Evolutionary conservation across 2,888 invertebrate species (phyloP), one percentile per base, ranked within the genome.

Genomic region (Lasioglossum marginatum): DNA sequence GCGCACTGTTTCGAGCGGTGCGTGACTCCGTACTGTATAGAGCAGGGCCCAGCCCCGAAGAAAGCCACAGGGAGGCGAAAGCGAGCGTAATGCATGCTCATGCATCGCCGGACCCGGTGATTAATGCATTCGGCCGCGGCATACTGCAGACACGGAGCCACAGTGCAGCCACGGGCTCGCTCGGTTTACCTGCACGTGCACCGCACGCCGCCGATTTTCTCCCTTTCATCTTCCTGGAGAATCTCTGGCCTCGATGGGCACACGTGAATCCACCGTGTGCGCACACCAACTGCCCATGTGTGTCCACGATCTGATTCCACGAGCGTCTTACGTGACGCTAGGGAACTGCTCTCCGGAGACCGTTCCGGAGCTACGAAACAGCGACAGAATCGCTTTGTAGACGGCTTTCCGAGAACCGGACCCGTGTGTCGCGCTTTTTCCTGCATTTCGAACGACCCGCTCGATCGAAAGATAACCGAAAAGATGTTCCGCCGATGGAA

Each of bases 71-170:
- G 68, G 72, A 79, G 77, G 79, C 72, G 83, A 70, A 80, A 83
- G 76, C 82, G 66, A 73, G 73, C 73, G 88, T 83, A 73, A 90
- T 88, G 86, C 90, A 87, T 85, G 88, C 78, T 83, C 87, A 82
- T 88, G 90, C 89, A 85, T 89, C 87, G 87, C 85, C 82, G 71
- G 86, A 12, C 10, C 83, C 75, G 66, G 91, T 93, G 94, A 94
- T 94, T 94, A 94, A 94, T 94, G 94, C 91, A 93, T 94, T 93
- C 89, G 92, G 89, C 90, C 52, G 52, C 90, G 91, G 92, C 92
- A 91, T 91, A 92, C 89, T 87, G 89, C 88, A 90, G 90, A 90
- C 89, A 23, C 37, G 68, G 68, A 91, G 88, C 87, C 91, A 91
- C 19, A 2, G 45, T 48, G 48, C 48, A 48, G 48, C 19, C n/a